phyloP scores from a whole-genome alignment of 2,797 vertebrate genomes.

The Tauraco hartlaubi region DNA sequence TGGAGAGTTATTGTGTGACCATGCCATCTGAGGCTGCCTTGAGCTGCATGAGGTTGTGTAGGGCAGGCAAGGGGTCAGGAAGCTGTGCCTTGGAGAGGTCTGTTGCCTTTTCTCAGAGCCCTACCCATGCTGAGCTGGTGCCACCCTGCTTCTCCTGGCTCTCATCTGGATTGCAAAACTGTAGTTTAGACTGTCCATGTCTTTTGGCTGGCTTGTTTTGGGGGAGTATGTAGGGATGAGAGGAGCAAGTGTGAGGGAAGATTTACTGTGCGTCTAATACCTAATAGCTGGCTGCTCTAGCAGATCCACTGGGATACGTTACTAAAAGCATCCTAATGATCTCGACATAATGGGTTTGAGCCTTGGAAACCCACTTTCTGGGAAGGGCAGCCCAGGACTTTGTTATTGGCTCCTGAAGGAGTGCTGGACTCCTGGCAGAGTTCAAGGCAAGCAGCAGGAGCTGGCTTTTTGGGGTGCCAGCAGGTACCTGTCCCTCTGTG shows the following conservation, averaged over 20 bases:
- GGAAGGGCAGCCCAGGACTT: neutral
- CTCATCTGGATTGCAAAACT: neutral
- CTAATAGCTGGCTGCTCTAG: neutral
- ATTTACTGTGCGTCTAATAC: neutral
- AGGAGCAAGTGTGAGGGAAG: neutral
- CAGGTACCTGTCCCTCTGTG: accelerated
- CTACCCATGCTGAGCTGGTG: neutral
- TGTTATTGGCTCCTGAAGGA: neutral
- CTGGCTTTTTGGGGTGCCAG: neutral
- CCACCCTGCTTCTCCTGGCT: neutral
- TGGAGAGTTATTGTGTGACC: neutral
- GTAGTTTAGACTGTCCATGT: neutral
- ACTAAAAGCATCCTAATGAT: conserved; percentile 45
- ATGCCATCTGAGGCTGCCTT: neutral
- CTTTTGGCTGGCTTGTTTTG: neutral
- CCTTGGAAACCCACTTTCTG: neutral
- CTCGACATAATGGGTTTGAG: neutral
- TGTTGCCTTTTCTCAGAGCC: neutral
- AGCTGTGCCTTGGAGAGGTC: neutral
- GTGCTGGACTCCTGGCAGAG: neutral
- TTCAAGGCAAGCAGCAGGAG: neutral
- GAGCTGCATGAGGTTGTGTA: accelerated
- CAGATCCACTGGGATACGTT: neutral
- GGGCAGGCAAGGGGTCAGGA: accelerated
- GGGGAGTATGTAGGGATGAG: neutral